Evolutionary conservation across 2,113 vertebrate species (phyloP).

Genomic region (Menura novaehollandiae): DNA sequence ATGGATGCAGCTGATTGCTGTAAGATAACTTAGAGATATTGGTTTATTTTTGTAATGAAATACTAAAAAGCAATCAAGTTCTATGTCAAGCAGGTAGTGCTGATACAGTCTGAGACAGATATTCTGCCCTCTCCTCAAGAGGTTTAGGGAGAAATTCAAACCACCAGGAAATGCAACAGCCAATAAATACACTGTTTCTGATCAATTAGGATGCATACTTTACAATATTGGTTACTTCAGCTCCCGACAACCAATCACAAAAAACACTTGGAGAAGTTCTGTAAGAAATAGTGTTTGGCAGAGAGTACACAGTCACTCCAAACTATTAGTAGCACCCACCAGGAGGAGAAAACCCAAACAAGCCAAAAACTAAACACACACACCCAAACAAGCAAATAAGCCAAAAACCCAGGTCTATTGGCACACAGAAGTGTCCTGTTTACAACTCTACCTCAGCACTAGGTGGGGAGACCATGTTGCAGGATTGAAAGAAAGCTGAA

Average conservation of each 20-base stretch:
- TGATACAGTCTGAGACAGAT: not conserved
- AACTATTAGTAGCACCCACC: not conserved
- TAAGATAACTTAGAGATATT: not conserved
- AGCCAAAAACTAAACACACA: not conserved
- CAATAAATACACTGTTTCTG: not conserved
- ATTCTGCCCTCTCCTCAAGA: not conserved
- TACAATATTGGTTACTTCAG: accelerated
- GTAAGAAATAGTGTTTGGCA: not conserved
- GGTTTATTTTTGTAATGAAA: not conserved
- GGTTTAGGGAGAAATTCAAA: not conserved
- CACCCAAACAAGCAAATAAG: no score
- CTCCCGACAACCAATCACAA: not conserved
- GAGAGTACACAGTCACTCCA: not conserved
- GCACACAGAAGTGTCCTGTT: not conserved
- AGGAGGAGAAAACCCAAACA: not conserved
- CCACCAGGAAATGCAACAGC: not conserved
- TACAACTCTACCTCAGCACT: not conserved
- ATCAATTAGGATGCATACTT: not conserved
- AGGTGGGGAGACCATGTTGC: accelerated
- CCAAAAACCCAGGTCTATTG: not conserved
- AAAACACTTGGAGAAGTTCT: not conserved
- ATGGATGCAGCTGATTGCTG: not conserved
- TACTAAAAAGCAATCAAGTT: not conserved
- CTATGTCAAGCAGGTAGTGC: not conserved
- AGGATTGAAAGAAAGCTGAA: not conserved